phyloP scores from a whole-genome alignment of 2,797 vertebrate species.

The Sphaeramia orbicularis region DNA sequence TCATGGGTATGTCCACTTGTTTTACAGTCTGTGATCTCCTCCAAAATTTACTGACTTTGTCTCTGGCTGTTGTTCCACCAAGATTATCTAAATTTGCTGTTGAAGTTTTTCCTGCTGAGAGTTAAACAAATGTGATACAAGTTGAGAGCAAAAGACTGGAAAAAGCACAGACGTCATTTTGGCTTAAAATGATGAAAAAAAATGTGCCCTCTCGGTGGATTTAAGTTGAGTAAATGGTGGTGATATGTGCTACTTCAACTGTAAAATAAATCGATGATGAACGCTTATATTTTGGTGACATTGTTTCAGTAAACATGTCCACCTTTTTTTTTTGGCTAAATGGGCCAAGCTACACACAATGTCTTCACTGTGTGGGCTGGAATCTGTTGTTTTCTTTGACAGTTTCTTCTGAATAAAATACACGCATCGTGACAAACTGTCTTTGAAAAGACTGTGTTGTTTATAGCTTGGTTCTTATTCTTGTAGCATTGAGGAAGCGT shows the following conservation, averaged over 20 bases:
- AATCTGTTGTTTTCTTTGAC: conserved; percentile 22
- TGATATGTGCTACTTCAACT: conserved; percentile 24
- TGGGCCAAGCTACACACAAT: conserved; percentile 41
- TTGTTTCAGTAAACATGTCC: conserved; percentile 40
- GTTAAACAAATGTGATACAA: too few relatives aligned
- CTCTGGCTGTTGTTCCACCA: too few relatives aligned
- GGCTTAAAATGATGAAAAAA: background rate
- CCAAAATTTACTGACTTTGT: too few relatives aligned
- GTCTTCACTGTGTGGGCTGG: conserved; percentile 23
- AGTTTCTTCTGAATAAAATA: conserved; percentile 28
- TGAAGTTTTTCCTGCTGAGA: too few relatives aligned
- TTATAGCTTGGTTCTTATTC: conserved; percentile 7
- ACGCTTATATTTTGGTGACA: conserved; percentile 41
- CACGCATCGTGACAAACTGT: conserved; percentile 13
- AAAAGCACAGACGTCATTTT: too few relatives aligned
- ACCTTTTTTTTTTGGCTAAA: conserved; percentile 32
- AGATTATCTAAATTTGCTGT: too few relatives aligned
- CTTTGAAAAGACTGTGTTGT: conserved; percentile 28
- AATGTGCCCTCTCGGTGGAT: conserved; percentile 22
- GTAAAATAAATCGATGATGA: conserved; percentile 42
- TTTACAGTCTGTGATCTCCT: too few relatives aligned
- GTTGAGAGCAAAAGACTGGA: too few relatives aligned
- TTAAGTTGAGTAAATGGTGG: conserved; percentile 29
- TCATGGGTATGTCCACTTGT: too few relatives aligned
- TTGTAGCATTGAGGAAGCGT: conserved; percentile 1